Evolutionary conservation across 2,888 invertebrate genomes (phyloP), one percentile per base, ranked within the genome.

Genomic region (Leptinotarsa rubiginosa): DNA sequence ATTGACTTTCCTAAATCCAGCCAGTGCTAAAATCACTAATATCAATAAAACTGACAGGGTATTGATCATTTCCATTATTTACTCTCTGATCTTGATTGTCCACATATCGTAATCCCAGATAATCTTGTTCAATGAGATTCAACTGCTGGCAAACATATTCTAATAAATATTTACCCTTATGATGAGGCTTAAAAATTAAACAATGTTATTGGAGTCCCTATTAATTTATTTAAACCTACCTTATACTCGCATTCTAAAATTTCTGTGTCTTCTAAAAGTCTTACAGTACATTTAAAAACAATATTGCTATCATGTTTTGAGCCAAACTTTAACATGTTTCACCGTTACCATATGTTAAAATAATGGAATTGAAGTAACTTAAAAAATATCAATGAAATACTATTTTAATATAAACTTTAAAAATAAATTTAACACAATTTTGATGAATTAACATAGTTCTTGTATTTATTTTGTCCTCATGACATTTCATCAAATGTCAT

Each of bases 201-300:
- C 31, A 5, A 20, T 25, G 22, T 25, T 62, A 41, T 70, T 54
- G 15, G 68, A 72, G 73, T 65, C 47, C 70, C 71, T 62, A 72
- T 69, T 59, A 74, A 75, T 72, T 72, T 68, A 66, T 56, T 69
- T 54, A 50, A 67, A 68, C 68, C 88, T 88, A 94, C 94, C 92
- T 96, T 96, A 91, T 96, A 96, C 91, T 96, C 96, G 88, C 95
- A 96, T 90, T 97, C 95, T 86, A 97, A 90, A 85, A 96, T 94
- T 90, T 97, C 96, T 81, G 95, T 93, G 89, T 97, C 96, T 89
- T 96, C 96, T 85, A 97, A 90, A 80, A 97, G 91, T 85, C 96
- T 92, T 84, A 97, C 94, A 83, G 96, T 96, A 88, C 95, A 95
- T 91, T 95, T 95, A 89, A 93, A 93, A 89, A 93, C 92, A 89